Evolutionary conservation across 2,797 vertebrate species (phyloP), one percentile per base, ranked within the genome.

Genomic region (Spheniscus humboldti): DNA sequence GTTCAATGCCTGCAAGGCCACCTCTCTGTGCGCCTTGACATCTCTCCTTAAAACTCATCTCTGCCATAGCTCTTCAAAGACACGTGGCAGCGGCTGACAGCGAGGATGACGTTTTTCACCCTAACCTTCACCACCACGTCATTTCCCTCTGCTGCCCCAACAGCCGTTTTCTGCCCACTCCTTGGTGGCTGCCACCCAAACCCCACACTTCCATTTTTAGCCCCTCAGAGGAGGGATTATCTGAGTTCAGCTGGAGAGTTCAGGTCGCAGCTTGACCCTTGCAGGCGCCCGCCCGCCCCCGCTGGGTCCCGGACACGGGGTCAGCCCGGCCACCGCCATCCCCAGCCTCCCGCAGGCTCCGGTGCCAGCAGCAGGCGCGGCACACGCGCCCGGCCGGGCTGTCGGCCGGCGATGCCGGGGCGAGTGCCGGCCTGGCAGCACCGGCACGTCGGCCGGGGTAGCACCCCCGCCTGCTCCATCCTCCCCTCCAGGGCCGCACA

Each of bases 1-100:
- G 74, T 3, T 59, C 52, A 2, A 12, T 1, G 31, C 67, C 88
- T 33, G 66, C 77, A 55, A 50, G 50, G 74, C 57, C 92, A 43
- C 30, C 62, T 28, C 41, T 53, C 45, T 5, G 27, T 1, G 39
- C 0, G 0, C 67, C 55, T 18, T 45, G 24, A 3, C 23, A 20
- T 10, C 43, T 20, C 30, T 35, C 56, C 75, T 24, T 13, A 11
- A 22, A 73, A 27, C 41, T 56, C 67, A 15, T 4, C 72, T 13
- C 67, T 25, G 81, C 43, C 78, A 4, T n/a, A 10, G 81, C 28
- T 11, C 64, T 55, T 55, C 63, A 37, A 39, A 76, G 35, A 14
- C 41, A 20, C 12, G 3, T 7, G 74, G 72, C 50, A 18, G 53
- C 0, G 77, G 25, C 69, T 31, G 74, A 24, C n/a, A 27, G 62